Percentiles rank a stretch among this genome's conserved stretches.
Conservation (phyloP, 2,888 invertebrate species). For the Thelaira solivaga region DNA sequence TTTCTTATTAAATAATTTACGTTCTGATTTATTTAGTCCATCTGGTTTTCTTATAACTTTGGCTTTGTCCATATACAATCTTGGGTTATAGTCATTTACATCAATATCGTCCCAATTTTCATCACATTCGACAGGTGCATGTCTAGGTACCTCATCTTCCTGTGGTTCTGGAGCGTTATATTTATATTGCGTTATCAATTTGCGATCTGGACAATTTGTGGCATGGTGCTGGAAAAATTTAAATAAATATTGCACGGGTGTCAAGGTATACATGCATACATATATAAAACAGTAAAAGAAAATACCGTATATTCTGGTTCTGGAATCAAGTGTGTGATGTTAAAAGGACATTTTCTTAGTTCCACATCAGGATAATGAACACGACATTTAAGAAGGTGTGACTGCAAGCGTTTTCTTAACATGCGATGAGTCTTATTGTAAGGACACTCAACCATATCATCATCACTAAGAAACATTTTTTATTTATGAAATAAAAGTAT, state of each 20-base stretch:
- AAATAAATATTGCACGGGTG: not conserved
- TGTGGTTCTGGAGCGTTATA: constrained; percentile 55
- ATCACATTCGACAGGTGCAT: constrained; percentile 65
- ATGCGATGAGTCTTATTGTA: constrained; percentile 80
- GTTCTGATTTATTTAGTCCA: constrained; percentile 67
- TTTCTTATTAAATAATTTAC: constrained; percentile 70
- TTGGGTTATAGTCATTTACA: constrained; percentile 70
- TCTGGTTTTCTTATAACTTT: constrained; percentile 68
- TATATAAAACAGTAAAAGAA: not conserved
- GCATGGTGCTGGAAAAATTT: constrained; percentile 66
- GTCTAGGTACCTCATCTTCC: constrained; percentile 62
- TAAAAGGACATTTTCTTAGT: constrained; percentile 79
- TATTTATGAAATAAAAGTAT: not conserved
- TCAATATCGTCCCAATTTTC: constrained; percentile 66
- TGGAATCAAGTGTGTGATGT: constrained; percentile 79
- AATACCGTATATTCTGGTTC: constrained; percentile 76
- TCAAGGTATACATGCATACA: not conserved
- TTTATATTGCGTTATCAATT: constrained; percentile 64
- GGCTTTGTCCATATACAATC: constrained; percentile 65
- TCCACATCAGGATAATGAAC: constrained; percentile 77
- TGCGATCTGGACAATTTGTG: constrained; percentile 64
- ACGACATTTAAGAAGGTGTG: constrained; percentile 80
- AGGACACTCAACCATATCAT: constrained; percentile 79
- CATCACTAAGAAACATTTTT: constrained; percentile 50
- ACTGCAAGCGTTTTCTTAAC: constrained; percentile 78